Evolutionary conservation across 2,797 vertebrate genomes (phyloP), one percentile per base, ranked within the genome.

Genomic region (Rallus crepitans): DNA sequence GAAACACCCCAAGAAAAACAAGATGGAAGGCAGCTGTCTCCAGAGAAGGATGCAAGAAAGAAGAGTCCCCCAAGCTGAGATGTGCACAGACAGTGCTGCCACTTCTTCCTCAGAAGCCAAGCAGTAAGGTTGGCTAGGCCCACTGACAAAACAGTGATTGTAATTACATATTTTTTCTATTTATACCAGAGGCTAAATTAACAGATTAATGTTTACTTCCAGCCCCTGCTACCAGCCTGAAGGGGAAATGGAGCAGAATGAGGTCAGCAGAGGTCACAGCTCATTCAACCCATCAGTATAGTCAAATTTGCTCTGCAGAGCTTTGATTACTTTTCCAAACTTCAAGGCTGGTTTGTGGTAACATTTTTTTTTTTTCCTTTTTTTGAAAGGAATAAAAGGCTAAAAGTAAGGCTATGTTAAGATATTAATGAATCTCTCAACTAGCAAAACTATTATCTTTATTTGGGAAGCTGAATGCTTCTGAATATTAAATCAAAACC

Each of bases 381-480:
- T 50, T 50, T 45, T 19, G 8, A 45, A 45, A 45, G 19, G 23
- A 86, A 94, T n/a, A 88, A 60, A 86, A 84, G 64, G 63, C 60
- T 95, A 82, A 93, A 94, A 79, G 35, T 53, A 55, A 69, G 77
- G 56, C 55, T 33, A 15, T 7, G 40, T 70, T 91, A 95, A 88
- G 73, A 57, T 87, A 90, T 47, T 82, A 93, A 82, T 70, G 91
- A 76, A 79, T 78, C 87, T 70, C 64, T 87, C 73, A 68, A 73
- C 83, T 45, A 89, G 52, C 45, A 82, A 66, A 90, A 90, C 64
- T 52, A 47, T 84, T 90, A 83, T 75, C 85, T 91, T 84, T 91
- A 91, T 96, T 94, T 96, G 71, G 82, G 77, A 82, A 92, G 90
- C 28, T 47, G 95, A 94, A 89, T 60, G 77, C 48, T 93, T 55